Conservation (phyloP, 2,888 invertebrate species). For the Epirrhoe alternata region DNA sequence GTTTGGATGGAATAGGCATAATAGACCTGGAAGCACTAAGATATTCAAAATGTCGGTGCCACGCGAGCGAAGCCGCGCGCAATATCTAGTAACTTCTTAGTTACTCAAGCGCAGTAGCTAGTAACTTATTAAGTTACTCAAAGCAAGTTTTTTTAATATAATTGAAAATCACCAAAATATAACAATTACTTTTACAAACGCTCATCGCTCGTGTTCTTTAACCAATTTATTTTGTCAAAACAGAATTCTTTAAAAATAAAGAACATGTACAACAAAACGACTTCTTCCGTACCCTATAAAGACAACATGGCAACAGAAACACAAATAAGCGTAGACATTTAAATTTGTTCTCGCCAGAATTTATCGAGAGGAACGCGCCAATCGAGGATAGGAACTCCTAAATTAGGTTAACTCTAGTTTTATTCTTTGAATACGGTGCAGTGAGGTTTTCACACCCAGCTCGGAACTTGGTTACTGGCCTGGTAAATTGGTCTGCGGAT, state of each 20-base stretch:
- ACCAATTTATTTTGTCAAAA: neutral
- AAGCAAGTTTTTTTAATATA: too few relatives aligned
- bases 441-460: constrained; percentile 30
- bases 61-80: too few relatives aligned
- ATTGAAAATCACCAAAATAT: too few relatives aligned
- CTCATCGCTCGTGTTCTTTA: neutral
- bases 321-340: constrained; percentile 50
- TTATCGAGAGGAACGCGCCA: constrained; percentile 44
- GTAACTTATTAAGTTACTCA: too few relatives aligned
- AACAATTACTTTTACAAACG: neutral
- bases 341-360: constrained; percentile 50
- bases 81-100: too few relatives aligned
- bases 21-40: too few relatives aligned
- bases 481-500: constrained; percentile 28
- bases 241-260: constrained; percentile 9
- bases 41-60: too few relatives aligned
- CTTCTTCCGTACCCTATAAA: constrained; percentile 20
- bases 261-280: neutral
- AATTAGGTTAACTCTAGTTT: constrained; percentile 40
- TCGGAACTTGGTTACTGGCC: constrained; percentile 18
- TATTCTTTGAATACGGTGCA: constrained; percentile 32
- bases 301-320: constrained; percentile 47
- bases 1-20: too few relatives aligned
- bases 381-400: constrained; percentile 42
- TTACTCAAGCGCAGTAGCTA: too few relatives aligned